phyloP scores from a whole-genome alignment of 1,140 invertebrate species.

The Gyrodactylus bullatarudis region DNA sequence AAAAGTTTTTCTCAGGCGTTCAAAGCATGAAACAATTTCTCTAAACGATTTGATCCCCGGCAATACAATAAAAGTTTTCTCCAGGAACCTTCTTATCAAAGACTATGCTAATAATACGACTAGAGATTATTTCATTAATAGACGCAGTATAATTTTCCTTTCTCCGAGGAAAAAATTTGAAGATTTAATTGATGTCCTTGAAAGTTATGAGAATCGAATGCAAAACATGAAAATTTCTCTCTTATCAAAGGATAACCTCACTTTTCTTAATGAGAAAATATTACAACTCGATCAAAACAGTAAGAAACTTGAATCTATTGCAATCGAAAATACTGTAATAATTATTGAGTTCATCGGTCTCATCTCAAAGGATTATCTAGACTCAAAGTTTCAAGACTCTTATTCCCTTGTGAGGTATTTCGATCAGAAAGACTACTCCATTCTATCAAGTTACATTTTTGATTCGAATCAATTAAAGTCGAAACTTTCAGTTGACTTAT shows the following conservation, averaged over 20 bases:
- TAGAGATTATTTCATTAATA: background rate
- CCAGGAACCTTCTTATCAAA: background rate
- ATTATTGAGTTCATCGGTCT: background rate
- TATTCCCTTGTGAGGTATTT: background rate
- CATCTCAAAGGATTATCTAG: background rate
- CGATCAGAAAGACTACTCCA: background rate
- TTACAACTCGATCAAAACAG: background rate
- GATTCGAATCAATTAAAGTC: background rate
- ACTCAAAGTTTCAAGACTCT: background rate
- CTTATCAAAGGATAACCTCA: too few relatives aligned
- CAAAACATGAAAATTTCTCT: background rate
- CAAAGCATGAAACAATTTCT: background rate
- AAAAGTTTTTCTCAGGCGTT: background rate
- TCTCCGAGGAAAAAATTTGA: background rate
- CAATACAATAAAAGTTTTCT: background rate
- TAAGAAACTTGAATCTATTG: background rate
- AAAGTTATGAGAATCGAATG: background rate
- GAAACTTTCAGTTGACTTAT: background rate
- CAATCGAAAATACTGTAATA: background rate
- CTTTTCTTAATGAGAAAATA: background rate
- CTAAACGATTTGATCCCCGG: background rate
- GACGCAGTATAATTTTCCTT: background rate
- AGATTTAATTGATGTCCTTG: background rate
- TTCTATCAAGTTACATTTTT: background rate
- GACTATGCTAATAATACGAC: background rate